Evolutionary conservation across 2,113 vertebrate genomes (phyloP), one percentile per base, ranked within the genome.

Genomic region (Ursus arctos): DNA sequence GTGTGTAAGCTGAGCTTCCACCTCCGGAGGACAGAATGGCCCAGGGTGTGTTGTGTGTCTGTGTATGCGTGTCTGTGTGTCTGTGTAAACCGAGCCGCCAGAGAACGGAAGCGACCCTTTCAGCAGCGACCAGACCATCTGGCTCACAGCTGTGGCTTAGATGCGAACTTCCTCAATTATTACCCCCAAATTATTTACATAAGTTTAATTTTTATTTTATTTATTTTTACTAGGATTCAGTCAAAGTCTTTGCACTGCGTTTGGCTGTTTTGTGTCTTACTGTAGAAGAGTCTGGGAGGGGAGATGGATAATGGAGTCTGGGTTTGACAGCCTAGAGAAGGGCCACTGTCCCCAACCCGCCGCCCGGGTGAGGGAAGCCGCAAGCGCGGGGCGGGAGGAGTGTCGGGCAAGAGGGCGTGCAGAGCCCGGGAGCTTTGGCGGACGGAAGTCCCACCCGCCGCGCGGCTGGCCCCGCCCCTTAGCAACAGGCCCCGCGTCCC

Each of bases 401-500:
- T 6, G 63, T 4, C 1, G 11, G 15, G 19, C 36, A 33, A 6
- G 9, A 24, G 13, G 4, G 8, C 43, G n/a, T 14, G 95, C 51
- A 10, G 57, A 28, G 21, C 63, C 0, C 6, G 2, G 10, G 24
- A 40, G 36, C 22, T 21, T 31, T 49, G 10, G 9, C 19, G 12
- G 26, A 14, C 63, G 76, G 80, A 96, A 88, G 43, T 49, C 33
- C 33, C 65, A 1, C 47, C 19, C 1, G 11, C 36, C 5, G 43
- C 22, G 19, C 55, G 2, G 24, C 67, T 90, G 92, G 57, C 71
- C 77, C 86, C 51, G 88, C 91, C 98, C 95, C 95, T 36, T 98
- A 91, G 98, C 98, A 97, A 98, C 98, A 9, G 71, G 18, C 24
- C 7, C 11, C 19, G 98, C 91, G 98, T 95, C 95, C 28, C 28